Evolutionary conservation across 2,113 vertebrate genomes (phyloP), one percentile per base, ranked within the genome.

Genomic region (Suncus etruscus): DNA sequence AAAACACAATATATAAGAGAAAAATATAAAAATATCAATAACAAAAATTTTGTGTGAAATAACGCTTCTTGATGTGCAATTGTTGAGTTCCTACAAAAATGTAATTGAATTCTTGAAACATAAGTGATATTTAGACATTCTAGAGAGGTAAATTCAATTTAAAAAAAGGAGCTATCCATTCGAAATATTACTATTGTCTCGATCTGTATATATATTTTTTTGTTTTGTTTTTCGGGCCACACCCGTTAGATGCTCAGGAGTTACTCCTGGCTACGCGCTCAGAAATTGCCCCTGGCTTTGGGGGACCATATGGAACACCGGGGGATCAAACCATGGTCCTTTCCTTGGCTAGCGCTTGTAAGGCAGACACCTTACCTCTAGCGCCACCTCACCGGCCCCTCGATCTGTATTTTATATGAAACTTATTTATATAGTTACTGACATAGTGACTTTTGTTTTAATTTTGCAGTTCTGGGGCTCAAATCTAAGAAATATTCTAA

Each of bases 401-500:
- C 58, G 88, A 85, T 31, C 70, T 82, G 75, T 31, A 22, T 81
- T 82, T 86, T 83, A 50, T 69, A 79, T 61, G 83, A 95, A 93
- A 82, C 31, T 9, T 76, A 75, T 76, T 82, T 89, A 82, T 63
- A 85, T 78, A 58, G 54, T 75, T 69, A 80, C 77, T 77, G 7
- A 73, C 32, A 45, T 92, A 75, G 73, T 85, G 45, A 81, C 15
- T 58, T 58, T 58, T 58, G 39, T 58, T 61, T 12, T 12, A 54
- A 54, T 54, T 22, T 61, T 61, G 58, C 58, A 61, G 18, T 61
- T 20, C 58, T 20, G 18, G 18, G 58, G 16, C 7, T 61, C 58
- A 61, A 61, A 61, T 61, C 16, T 61, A 61, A 20, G 58, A 20
- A 61, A 61, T 20, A 61, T 61, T 61, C 22, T 61, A 20, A 16